Evolutionary conservation across 2,113 vertebrate genomes (phyloP).

Genomic region (Platycercus adscitus): DNA sequence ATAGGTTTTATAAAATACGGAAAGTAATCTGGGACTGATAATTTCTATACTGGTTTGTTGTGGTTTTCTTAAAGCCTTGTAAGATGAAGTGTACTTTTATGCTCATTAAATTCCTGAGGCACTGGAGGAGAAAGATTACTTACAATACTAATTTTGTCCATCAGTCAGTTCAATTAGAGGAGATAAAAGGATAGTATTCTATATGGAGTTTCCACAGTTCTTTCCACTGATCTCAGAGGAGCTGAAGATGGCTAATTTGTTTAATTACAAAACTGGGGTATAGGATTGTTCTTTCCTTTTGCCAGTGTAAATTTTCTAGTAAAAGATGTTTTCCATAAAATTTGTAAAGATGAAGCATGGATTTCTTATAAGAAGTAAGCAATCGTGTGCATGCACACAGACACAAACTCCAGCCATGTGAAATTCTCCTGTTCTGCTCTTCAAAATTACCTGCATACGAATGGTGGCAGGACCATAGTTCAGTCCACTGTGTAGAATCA

Average conservation of each 20-base stretch:
- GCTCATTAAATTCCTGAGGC: not conserved
- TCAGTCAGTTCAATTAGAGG: not conserved
- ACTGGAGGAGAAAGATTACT: not conserved
- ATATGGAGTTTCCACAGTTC: not conserved
- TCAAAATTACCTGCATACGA: not conserved
- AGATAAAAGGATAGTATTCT: not conserved
- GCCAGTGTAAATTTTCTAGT: not conserved
- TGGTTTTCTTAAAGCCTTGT: not conserved
- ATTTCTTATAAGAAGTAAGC: not conserved
- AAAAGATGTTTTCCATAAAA: not conserved
- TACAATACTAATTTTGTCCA: not conserved
- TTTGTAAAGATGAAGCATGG: not conserved
- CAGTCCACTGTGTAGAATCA: not conserved
- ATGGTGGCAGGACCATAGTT: not conserved
- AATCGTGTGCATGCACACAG: accelerated
- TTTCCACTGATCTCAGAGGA: not conserved
- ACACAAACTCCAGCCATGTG: not conserved
- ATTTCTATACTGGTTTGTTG: constrained; percentile 14
- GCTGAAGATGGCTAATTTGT: not conserved
- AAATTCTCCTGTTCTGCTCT: not conserved
- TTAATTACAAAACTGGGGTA: not conserved
- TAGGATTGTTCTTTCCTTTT: not conserved
- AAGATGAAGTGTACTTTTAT: not conserved
- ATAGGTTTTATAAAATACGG: constrained; percentile 11
- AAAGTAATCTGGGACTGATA: not conserved